Evolutionary conservation across 1,140 invertebrate genomes (phyloP).

Genomic region (Coptotermes formosanus): DNA sequence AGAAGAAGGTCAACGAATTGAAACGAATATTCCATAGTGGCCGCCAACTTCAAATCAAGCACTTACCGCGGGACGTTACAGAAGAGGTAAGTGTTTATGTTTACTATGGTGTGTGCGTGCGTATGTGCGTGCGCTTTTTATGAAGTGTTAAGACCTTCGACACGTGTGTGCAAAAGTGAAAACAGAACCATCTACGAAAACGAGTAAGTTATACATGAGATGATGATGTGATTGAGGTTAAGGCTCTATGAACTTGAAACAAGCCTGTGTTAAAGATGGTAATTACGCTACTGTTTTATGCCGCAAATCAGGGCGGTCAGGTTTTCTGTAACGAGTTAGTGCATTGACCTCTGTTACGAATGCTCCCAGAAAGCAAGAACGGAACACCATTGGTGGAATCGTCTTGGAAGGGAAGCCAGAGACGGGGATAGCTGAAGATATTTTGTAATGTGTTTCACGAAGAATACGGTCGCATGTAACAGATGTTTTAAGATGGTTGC

Average conservation of each 20-base stretch:
- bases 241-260: not conserved
- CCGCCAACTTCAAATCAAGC: constrained; percentile 48
- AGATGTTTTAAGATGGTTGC: not conserved
- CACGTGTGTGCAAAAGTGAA: not conserved
- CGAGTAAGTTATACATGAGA: not conserved
- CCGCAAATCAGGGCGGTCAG: not conserved
- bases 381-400: not conserved
- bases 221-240: not conserved
- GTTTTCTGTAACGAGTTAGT: not conserved
- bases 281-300: not conserved
- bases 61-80: constrained; percentile 49
- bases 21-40: constrained; percentile 49
- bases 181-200: not conserved
- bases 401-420: not conserved
- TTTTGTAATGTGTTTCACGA: not conserved
- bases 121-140: too few relatives aligned
- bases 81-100: constrained; percentile 47
- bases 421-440: not conserved
- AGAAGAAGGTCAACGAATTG: constrained; percentile 45
- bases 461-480: not conserved
- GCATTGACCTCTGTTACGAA: not conserved
- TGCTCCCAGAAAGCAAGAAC: not conserved
- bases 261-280: not conserved
- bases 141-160: not conserved
- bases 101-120: not conserved